A percentile compares a stretch with the other conserved stretches of the same genome.
Evolutionary conservation across 2,113 vertebrate species (phyloP).

Genomic region (Saiga tatarica): DNA sequence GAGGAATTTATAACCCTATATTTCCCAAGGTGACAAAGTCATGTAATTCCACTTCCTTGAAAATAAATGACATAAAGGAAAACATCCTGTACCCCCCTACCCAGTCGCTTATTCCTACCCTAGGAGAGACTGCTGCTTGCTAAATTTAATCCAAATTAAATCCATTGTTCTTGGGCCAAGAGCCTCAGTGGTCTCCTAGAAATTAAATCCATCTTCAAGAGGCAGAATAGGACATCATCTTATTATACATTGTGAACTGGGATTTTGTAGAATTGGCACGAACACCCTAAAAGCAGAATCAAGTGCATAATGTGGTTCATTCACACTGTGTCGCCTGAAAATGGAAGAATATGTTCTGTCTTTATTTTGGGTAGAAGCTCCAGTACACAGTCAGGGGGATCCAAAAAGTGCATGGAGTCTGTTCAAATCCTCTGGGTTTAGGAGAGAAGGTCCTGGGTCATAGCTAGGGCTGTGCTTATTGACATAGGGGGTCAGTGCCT

Average conservation of each 20-base stretch:
- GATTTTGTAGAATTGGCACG: background rate
- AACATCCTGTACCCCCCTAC: background rate
- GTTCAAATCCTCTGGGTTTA: background rate
- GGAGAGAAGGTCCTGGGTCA: background rate
- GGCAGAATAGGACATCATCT: background rate
- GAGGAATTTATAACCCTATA: constrained; percentile 31
- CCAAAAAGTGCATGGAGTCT: background rate
- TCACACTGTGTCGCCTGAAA: background rate
- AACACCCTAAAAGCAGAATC: background rate
- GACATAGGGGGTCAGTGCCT: background rate
- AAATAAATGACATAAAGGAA: background rate
- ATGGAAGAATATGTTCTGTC: background rate
- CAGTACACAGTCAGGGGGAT: background rate
- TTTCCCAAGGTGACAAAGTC: constrained; percentile 68
- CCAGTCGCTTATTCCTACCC: background rate
- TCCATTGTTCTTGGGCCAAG: background rate
- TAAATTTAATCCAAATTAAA: background rate
- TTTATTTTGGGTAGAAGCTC: background rate
- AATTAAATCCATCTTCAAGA: background rate
- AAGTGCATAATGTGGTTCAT: background rate
- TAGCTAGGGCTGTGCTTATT: too few species aligned
- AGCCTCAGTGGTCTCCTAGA: background rate
- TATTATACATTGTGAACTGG: background rate
- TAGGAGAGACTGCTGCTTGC: background rate
- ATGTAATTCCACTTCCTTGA: background rate